A percentile compares a stretch with the other conserved stretches of the same genome.
These are phyloP conservation scores for Ectemnius cavifrons DNA, from an alignment of 2,888 invertebrate species.

Conservation along the genomic window DNA sequence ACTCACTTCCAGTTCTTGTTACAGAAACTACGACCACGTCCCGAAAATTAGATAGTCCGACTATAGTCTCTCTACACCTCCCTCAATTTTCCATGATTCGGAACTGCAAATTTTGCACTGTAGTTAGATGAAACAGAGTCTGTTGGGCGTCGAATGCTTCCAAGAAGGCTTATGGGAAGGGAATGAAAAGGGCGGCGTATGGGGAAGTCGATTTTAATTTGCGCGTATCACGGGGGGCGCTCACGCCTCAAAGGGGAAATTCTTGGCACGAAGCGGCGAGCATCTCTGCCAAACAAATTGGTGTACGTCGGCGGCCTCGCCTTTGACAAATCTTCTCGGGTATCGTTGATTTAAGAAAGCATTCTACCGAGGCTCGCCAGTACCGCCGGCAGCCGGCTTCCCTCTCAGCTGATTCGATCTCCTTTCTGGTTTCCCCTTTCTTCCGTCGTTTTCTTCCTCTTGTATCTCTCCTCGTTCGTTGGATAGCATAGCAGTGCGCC, in stretches of 20 bases:
- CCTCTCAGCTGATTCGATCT: slow-evolving; percentile 61
- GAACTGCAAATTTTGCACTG: too few species aligned
- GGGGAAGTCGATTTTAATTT: too few species aligned
- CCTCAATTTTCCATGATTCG: too few species aligned
- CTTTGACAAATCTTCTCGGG: slow-evolving; percentile 54
- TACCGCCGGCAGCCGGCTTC: slow-evolving; percentile 34
- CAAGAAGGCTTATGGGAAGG: too few species aligned
- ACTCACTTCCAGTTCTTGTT: slow-evolving; percentile 19
- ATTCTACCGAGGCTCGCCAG: slow-evolving; percentile 23
- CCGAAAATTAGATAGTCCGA: neutral
- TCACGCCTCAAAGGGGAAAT: neutral
- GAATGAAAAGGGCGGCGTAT: too few species aligned
- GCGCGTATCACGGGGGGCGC: neutral
- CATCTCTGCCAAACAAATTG: slow-evolving; percentile 47
- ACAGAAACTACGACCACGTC: neutral
- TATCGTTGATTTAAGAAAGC: slow-evolving; percentile 57
- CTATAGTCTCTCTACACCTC: too few species aligned
- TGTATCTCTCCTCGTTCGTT: slow-evolving; percentile 8
- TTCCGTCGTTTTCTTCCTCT: slow-evolving; percentile 29
- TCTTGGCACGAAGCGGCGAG: slow-evolving; percentile 14
- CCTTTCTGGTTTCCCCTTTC: slow-evolving; percentile 46
- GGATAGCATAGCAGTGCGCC: slow-evolving; percentile 18
- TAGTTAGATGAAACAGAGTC: too few species aligned
- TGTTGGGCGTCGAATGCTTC: too few species aligned
- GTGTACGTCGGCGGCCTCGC: slow-evolving; percentile 30